A percentile compares a stretch with the other conserved stretches of the same genome.
Evolutionary conservation across 2,888 invertebrate genomes (phyloP).

Genomic region (Aleiodes alternator): DNA sequence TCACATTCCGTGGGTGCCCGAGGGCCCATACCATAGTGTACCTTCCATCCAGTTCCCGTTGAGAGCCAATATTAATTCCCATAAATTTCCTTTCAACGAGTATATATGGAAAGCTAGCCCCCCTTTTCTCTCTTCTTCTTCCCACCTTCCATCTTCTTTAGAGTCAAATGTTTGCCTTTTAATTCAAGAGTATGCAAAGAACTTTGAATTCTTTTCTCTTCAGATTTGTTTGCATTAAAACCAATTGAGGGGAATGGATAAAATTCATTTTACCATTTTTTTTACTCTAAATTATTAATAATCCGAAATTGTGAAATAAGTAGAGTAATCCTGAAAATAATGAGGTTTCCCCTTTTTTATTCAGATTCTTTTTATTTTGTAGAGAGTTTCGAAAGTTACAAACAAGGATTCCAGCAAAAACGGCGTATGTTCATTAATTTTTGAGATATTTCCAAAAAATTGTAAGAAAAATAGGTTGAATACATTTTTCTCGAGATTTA

Average conservation of each 20-base stretch:
- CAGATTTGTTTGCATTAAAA: conserved; percentile 4
- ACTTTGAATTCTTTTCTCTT: conserved; percentile 68
- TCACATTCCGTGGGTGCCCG: conserved; percentile 73
- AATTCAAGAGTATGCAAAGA: conserved; percentile 73
- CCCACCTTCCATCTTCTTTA: conserved; percentile 39
- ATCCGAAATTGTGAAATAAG: too few species aligned
- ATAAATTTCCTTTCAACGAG: conserved; percentile 75
- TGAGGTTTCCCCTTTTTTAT: too few species aligned
- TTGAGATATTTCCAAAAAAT: too few species aligned
- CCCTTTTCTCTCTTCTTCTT: conserved; percentile 16
- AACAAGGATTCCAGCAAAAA: too few species aligned
- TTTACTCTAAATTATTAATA: neutral
- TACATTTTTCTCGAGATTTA: too few species aligned
- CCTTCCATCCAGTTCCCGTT: conserved; percentile 55
- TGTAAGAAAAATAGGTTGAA: too few species aligned
- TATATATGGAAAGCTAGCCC: conserved; percentile 64
- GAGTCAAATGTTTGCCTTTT: conserved; percentile 71
- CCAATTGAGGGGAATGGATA: conserved; percentile 16
- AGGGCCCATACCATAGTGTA: conserved; percentile 55
- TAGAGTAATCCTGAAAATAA: too few species aligned
- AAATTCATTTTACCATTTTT: conserved; percentile 7
- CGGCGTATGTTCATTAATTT: too few species aligned
- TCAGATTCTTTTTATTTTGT: too few species aligned
- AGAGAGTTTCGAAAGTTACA: too few species aligned
- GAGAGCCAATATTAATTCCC: conserved; percentile 75